Evolutionary conservation across 37 sponge, comb jelly and placozoan genomes (phyloP), one percentile per base, ranked within the genome.

Genomic region (Hormiphora californensis): DNA sequence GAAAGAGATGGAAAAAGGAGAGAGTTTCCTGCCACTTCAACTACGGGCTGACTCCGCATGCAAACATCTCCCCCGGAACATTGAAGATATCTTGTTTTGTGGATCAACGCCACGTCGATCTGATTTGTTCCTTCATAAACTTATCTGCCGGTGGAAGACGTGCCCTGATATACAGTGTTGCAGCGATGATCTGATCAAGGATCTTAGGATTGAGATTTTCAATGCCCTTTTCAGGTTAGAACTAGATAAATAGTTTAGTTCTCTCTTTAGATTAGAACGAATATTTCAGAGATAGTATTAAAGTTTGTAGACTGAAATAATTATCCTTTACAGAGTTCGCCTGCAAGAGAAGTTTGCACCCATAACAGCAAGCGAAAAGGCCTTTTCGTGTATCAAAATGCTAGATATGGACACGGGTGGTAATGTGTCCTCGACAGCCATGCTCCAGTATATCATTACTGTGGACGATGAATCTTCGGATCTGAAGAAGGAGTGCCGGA

Each of bases 101-200:
- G 44, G 81, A n/a, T 43, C 7, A 0, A 22, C 15, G 15, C 43
- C 46, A 0, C 35, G 38, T 43, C 31, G 81, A 40, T 43, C 46
- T 39, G 81, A 73, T 41, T n/a, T 73, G 46, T 73, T 43, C 81
- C 46, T 73, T 1, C 81, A 73, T 28, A 73, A 73, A 17, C 38
- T 73, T 43, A 30, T 73, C 46, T 73, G 81, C 46, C 1, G 17
- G 46, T 73, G 81, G 81, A 73, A 39, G 23, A 73, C 81, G 8
- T 73, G 81, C 43, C 81, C 81, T 39, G 81, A 73, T 73, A 28
- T 73, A 15, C 40, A 73, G 46, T 73, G 81, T 40, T 73, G 81
- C 46, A 43, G 46, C 17, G 81, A 73, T 19, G 81, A 73, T 27
- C 81, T 73, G 27, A 73, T 73, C 35, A 73, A 73, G 81, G 81